Evolutionary conservation across 2,113 vertebrate genomes (phyloP).

Genomic region (Archilochus colubris): DNA sequence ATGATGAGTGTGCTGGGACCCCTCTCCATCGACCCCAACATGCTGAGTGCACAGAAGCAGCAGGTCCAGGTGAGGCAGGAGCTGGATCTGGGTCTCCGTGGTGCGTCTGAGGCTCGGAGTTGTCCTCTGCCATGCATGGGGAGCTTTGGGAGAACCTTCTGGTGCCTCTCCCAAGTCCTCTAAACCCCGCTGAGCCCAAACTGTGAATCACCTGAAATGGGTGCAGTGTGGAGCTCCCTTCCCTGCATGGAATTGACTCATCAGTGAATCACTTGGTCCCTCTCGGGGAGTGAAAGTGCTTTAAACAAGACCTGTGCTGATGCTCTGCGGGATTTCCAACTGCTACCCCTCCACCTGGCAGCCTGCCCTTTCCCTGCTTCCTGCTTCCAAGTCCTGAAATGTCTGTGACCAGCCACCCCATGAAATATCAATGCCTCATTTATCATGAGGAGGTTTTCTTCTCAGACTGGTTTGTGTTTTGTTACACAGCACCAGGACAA

Average conservation of each 20-base stretch:
- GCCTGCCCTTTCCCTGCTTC: background rate
- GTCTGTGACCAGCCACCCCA: background rate
- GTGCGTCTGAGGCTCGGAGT: fast-evolving
- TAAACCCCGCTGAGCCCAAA: background rate
- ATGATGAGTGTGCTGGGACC: constrained; percentile 99
- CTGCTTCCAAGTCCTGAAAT: background rate
- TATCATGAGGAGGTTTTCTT: background rate
- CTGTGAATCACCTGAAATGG: background rate
- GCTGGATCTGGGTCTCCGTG: fast-evolving
- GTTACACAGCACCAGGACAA: background rate
- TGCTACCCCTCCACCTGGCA: background rate
- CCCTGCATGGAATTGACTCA: background rate
- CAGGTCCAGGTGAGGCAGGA: constrained; percentile 89
- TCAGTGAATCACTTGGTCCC: constrained; percentile 31
- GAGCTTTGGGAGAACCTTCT: background rate
- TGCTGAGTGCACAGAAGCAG: constrained; percentile 96
- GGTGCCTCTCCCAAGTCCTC: background rate
- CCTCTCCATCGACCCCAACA: constrained; percentile 97
- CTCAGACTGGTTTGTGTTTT: background rate
- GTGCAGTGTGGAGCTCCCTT: background rate
- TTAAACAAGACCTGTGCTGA: background rate
- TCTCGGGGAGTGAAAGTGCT: background rate
- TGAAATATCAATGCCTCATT: background rate
- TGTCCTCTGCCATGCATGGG: fast-evolving
- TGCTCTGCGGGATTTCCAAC: background rate